phyloP scores from a whole-genome alignment of 2,797 vertebrate genomes.

The Takifugu rubripes region DNA sequence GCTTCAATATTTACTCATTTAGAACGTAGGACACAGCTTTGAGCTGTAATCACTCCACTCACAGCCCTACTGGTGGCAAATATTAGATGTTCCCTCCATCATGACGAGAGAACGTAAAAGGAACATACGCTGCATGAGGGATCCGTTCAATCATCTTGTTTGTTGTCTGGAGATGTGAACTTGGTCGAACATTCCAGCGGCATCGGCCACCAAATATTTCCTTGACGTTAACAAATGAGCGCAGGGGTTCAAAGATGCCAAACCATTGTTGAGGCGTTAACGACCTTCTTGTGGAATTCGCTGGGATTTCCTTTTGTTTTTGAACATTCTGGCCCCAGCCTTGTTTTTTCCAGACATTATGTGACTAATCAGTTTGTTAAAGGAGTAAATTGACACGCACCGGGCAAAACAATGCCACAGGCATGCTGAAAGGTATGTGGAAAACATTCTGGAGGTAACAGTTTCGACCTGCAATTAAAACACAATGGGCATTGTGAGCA shows the following conservation, averaged over 20 bases:
- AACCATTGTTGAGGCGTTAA: conserved; percentile 33
- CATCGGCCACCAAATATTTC: conserved; percentile 22
- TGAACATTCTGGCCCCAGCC: conserved; percentile 36
- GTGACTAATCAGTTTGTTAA: conserved; percentile 26
- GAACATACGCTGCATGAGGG: too few relatives aligned
- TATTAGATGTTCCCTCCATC: too few relatives aligned
- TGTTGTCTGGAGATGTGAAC: not conserved
- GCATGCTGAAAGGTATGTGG: conserved; percentile 54
- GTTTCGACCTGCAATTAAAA: conserved; percentile 73
- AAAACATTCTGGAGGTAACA: conserved; percentile 67
- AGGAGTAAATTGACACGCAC: conserved; percentile 37
- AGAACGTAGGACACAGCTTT: too few relatives aligned
- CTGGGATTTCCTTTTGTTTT: conserved; percentile 61
- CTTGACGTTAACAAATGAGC: conserved; percentile 23
- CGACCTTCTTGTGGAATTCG: conserved; percentile 18
- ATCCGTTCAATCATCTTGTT: not conserved
- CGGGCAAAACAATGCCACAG: conserved; percentile 43
- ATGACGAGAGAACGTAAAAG: too few relatives aligned
- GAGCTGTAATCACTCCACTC: too few relatives aligned
- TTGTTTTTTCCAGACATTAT: conserved; percentile 58
- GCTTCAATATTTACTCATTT: too few relatives aligned
- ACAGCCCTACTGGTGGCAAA: too few relatives aligned
- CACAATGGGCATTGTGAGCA: conserved; percentile 78
- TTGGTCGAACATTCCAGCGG: conserved; percentile 3
- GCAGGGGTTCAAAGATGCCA: conserved; percentile 23